Evolutionary conservation across 1,140 invertebrate species (phyloP).

Genomic region (Pogonomyrmex barbatus): DNA sequence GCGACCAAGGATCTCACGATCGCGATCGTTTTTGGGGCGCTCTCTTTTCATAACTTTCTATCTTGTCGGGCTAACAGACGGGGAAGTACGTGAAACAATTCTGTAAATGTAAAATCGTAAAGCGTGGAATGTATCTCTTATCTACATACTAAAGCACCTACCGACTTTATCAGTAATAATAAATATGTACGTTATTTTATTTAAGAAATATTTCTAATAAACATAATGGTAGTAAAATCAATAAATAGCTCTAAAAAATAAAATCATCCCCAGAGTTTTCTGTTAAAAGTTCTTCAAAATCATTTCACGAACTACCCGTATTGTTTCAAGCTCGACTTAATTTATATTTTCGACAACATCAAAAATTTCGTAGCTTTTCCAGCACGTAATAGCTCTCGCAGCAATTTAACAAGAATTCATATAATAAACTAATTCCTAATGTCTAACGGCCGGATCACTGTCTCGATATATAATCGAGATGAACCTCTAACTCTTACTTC

Average conservation of each 20-base stretch:
- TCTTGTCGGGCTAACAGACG: conserved; percentile 19
- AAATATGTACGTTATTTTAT: not conserved
- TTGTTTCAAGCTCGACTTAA: conserved; percentile 37
- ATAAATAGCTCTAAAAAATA: not conserved
- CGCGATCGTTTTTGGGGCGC: conserved; percentile 38
- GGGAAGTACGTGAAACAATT: conserved; percentile 45
- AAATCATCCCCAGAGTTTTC: not conserved
- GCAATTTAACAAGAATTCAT: conserved; percentile 75
- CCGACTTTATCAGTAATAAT: not conserved
- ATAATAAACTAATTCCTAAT: conserved; percentile 82
- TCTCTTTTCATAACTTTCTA: conserved; percentile 26
- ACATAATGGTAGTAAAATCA: not conserved
- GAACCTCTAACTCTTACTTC: conserved; percentile 67
- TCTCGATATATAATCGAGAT: conserved; percentile 74
- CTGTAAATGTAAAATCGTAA: not conserved
- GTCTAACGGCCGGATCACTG: conserved; percentile 84
- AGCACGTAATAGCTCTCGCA: conserved; percentile 67
- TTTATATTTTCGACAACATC: conserved; percentile 48
- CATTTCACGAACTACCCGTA: conserved; percentile 44
- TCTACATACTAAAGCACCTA: not conserved
- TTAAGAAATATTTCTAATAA: not conserved
- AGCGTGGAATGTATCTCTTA: not conserved
- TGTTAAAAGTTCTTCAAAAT: not conserved
- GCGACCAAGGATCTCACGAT: conserved; percentile 67
- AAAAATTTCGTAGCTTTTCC: conserved; percentile 36